Evolutionary conservation across 2,888 invertebrate genomes (phyloP).

Genomic region (Agrochola macilenta): DNA sequence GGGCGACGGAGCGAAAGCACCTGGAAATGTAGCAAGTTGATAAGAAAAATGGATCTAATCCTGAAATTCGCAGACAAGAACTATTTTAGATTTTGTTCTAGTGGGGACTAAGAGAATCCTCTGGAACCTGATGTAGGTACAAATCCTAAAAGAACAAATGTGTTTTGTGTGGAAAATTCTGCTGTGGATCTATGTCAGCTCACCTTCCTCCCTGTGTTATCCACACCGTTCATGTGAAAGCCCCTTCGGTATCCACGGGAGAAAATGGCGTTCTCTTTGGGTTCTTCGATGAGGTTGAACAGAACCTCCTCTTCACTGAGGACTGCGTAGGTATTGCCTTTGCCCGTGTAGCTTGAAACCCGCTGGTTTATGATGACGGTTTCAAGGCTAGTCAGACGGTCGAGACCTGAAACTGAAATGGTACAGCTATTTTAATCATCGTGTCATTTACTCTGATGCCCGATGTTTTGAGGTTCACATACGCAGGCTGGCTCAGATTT

Average conservation of each 20-base stretch:
- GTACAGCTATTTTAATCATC: background rate
- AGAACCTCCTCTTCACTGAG: constrained; percentile 20
- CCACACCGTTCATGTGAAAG: constrained; percentile 37
- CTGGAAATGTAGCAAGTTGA: constrained; percentile 60
- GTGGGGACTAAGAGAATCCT: no score
- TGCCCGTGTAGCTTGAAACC: constrained; percentile 8
- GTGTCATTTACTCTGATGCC: no score
- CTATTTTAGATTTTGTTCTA: background rate
- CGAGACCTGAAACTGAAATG: constrained; percentile 31
- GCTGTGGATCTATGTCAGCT: background rate
- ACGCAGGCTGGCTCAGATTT: background rate
- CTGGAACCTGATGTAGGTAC: background rate
- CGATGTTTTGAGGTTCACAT: background rate
- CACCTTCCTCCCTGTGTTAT: constrained; percentile 32
- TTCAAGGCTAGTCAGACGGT: constrained; percentile 15
- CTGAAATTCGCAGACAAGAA: background rate
- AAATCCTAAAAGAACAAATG: background rate
- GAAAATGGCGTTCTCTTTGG: constrained; percentile 1
- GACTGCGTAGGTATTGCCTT: constrained; percentile 30
- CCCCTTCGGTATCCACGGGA: constrained; percentile 33
- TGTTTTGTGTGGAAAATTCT: background rate
- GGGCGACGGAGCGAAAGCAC: constrained; percentile 77
- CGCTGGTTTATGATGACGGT: constrained; percentile 35
- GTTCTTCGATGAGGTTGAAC: constrained; percentile 26
- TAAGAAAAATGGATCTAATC: background rate